Conservation (phyloP, 2,797 vertebrate genomes). For the Neosilurus hyrtlii region DNA sequence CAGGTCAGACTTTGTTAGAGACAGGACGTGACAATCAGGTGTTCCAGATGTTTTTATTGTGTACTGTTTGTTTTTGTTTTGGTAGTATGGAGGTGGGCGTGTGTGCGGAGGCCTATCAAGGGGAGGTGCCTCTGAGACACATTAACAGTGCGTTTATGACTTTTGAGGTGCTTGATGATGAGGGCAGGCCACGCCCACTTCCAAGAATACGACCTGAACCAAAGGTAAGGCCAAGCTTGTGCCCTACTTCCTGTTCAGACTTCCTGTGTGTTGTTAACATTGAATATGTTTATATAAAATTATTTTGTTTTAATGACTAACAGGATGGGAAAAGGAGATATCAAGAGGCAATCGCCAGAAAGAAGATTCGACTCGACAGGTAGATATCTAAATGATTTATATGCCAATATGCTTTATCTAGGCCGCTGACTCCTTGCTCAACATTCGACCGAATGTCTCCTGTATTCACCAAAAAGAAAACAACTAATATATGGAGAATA, state of each 20-base stretch:
- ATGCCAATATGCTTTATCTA: too few species aligned
- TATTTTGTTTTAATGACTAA: constrained; percentile 3
- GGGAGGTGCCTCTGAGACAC: constrained; percentile 77
- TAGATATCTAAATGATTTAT: constrained; percentile 40
- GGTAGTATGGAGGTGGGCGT: constrained; percentile 93
- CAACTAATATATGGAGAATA: too few species aligned
- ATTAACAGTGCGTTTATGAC: constrained; percentile 97
- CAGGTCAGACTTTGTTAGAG: constrained; percentile 74
- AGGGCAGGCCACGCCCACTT: constrained; percentile 72
- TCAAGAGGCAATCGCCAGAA: constrained; percentile 87
- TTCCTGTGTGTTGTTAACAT: not conserved
- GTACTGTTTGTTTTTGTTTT: constrained; percentile 39
- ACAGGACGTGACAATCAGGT: constrained; percentile 1
- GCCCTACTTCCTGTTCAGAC: not conserved
- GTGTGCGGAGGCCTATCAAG: constrained; percentile 85
- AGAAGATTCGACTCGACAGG: constrained; percentile 93
- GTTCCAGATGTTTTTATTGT: not conserved
- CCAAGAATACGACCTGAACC: constrained; percentile 83
- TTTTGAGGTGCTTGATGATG: constrained; percentile 82
- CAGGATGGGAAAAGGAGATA: constrained; percentile 89
- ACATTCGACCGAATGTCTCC: too few species aligned
- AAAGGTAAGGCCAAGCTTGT: constrained; percentile 68
- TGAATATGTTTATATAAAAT: not conserved
- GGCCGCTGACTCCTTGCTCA: too few species aligned
- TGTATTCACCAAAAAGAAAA: too few species aligned